Evolutionary conservation across 1,140 invertebrate genomes (phyloP), one percentile per base, ranked within the genome.

Genomic region (Calosoma granatense): DNA sequence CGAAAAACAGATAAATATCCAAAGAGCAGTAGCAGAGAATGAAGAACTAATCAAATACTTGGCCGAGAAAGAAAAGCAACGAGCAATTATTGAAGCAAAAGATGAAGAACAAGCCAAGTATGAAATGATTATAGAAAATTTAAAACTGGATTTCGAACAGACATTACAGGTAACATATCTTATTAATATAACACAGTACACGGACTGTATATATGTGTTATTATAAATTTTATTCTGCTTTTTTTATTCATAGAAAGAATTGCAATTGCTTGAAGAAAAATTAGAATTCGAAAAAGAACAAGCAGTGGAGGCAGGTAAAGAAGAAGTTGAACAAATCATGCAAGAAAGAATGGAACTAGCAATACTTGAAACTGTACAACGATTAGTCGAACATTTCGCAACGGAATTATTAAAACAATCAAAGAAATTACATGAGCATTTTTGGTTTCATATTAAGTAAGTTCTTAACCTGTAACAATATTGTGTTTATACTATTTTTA

Each of bases 381-480:
- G 64, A 59, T 58, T 75, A 30, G 66, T 65, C 0, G 61, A 63
- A 19, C 64, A 73, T 58, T 70, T 74, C n/a, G 60, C 67, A n/a
- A 56, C 63, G 21, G 62, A 71, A 53, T 64, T 73, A 23, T 60
- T 70, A 1, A 51, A 63, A 51, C 61, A 64, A 53, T 54, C 69
- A 20, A 69, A 65, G 70, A 70, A 59, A 12, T 1, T 51, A 51
- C 26, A 55, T 51, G 15, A 23, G 51, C 36, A 9, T 30, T 36
- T 56, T 22, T 23, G 12, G 11, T 22, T 12, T 22, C 17, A 53
- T 9, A 53, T 53, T 53, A 20, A 9, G n/a, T 15, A 51, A 22
- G 17, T 54, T 20, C 19, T 12, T 15, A 36, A 36, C 26, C 6
- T n/a, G n/a, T 36, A 36, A 9, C n/a, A 6, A 9, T 6, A 36